Evolutionary conservation across 2,888 invertebrate genomes (phyloP).

Genomic region (Nymphalis urticae): DNA sequence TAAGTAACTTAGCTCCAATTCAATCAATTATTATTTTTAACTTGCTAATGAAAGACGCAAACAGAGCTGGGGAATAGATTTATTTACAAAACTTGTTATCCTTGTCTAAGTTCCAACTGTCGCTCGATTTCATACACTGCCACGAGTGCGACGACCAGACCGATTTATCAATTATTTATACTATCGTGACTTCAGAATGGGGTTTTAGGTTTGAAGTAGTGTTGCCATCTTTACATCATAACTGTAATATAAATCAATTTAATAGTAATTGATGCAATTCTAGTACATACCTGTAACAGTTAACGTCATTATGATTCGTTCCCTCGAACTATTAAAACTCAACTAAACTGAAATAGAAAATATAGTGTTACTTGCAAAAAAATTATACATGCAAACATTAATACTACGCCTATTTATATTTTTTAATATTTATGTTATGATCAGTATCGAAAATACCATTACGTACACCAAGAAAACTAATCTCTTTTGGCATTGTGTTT

Average conservation of each 20-base stretch:
- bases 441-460: conserved; percentile 33
- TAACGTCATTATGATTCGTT: too few relatives aligned
- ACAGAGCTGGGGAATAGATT: background rate
- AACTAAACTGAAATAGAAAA: too few relatives aligned
- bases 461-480: conserved; percentile 57
- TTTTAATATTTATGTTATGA: conserved; percentile 18
- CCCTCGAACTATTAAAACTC: too few relatives aligned
- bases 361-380: too few relatives aligned
- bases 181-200: conserved; percentile 58
- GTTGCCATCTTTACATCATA: conserved; percentile 48
- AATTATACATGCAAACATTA: too few relatives aligned
- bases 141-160: conserved; percentile 50
- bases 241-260: conserved; percentile 48
- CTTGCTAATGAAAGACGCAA: background rate
- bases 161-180: conserved; percentile 69
- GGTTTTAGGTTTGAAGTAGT: conserved; percentile 34
- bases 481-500: conserved; percentile 71
- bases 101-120: conserved; percentile 49
- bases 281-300: too few relatives aligned
- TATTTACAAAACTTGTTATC: conserved; percentile 52
- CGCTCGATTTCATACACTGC: conserved; percentile 63
- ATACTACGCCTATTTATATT: too few relatives aligned
- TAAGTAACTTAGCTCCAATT: background rate
- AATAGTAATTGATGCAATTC: too few relatives aligned
- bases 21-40: background rate